These are phyloP conservation scores for Chaetodon auriga DNA, from an alignment of 2,113 vertebrate species.

Conservation along the genomic window DNA sequence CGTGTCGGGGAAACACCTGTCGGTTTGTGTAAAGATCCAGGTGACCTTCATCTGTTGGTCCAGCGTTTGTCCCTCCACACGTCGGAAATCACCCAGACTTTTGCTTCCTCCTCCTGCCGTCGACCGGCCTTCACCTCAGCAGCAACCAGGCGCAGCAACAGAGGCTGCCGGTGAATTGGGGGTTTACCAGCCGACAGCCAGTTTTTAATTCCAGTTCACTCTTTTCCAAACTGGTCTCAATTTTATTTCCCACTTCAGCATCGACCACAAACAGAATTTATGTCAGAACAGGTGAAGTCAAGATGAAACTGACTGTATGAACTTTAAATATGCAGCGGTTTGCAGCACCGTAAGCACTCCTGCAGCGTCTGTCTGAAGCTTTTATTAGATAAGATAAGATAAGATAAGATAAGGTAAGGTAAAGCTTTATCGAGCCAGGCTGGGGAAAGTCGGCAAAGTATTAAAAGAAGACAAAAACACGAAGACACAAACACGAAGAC, in stretches of 20 bases:
- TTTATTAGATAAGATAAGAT: no score
- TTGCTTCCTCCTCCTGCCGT: not conserved
- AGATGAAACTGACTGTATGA: not conserved
- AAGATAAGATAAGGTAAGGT: no score
- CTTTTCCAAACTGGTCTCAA: not conserved
- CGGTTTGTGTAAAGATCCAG: no score
- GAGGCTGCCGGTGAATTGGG: not conserved
- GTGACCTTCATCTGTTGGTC: not conserved
- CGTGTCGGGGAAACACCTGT: not conserved
- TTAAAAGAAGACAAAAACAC: no score
- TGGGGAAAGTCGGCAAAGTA: no score
- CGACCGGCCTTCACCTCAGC: fast-evolving
- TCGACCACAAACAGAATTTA: not conserved
- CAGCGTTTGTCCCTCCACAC: not conserved
- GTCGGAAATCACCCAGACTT: conserved; percentile 27
- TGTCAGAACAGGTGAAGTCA: no score
- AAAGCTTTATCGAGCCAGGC: no score
- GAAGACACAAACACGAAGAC: no score
- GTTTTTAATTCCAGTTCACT: not conserved
- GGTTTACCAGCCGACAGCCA: not conserved
- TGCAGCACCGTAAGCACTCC: not conserved
- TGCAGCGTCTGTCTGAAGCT: not conserved
- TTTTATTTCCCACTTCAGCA: no score
- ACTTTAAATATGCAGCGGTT: not conserved
- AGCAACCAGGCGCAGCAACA: not conserved